Conservation (phyloP, 2,888 invertebrate genomes). For the Endomychus coccineus region DNA sequence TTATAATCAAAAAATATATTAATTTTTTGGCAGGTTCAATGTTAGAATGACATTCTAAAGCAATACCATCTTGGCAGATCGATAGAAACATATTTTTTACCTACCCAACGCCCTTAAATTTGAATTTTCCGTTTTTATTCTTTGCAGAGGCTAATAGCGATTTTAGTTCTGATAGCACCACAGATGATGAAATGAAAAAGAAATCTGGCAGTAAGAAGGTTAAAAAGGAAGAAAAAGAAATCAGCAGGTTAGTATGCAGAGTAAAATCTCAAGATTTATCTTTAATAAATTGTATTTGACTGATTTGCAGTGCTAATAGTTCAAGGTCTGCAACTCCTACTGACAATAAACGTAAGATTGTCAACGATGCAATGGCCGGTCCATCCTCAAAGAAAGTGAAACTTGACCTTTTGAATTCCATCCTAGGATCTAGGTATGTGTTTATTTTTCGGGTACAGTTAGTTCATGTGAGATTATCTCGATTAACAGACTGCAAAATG, state of each 20-base stretch:
- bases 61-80: constrained; percentile 16
- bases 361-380: constrained; percentile 43
- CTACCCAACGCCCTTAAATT: too few relatives aligned
- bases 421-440: constrained; percentile 45
- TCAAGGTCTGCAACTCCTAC: constrained; percentile 49
- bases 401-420: constrained; percentile 46
- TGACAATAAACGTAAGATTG: constrained; percentile 39
- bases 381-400: constrained; percentile 50
- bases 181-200: constrained; percentile 63
- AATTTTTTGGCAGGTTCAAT: too few relatives aligned
- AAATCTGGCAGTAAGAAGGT: constrained; percentile 45
- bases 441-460: constrained; percentile 29
- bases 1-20: too few relatives aligned
- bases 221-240: constrained; percentile 43
- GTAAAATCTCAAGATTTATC: neutral
- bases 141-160: constrained; percentile 59
- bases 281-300: constrained; percentile 2
- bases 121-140: constrained; percentile 11
- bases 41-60: too few relatives aligned
- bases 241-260: constrained; percentile 30
- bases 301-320: constrained; percentile 45
- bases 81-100: constrained; percentile 1
- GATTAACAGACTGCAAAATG: too few relatives aligned
- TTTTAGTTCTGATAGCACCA: constrained; percentile 61
- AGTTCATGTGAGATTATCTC: too few relatives aligned